Evolutionary conservation across 2,797 vertebrate genomes (phyloP).

Genomic region (Coregonus ussuriensis): DNA sequence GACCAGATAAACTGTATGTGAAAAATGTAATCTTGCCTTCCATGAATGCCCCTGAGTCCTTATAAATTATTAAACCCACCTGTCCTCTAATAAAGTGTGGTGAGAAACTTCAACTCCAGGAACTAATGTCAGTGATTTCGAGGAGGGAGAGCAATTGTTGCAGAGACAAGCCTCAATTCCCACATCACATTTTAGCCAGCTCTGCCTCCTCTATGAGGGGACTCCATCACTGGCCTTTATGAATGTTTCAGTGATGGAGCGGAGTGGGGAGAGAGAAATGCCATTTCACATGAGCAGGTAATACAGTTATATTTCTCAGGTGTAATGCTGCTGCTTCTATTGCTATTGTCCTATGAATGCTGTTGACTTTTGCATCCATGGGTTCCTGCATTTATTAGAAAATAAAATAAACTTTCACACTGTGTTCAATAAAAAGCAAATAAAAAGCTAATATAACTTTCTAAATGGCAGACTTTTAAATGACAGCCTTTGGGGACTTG

Average conservation of each 20-base stretch:
- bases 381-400: neutral
- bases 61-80: constrained; percentile 73
- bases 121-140: constrained; percentile 72
- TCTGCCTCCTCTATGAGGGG: constrained; percentile 51
- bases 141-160: constrained; percentile 40
- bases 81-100: constrained; percentile 57
- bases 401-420: neutral
- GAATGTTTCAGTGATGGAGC: constrained; percentile 54
- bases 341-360: neutral
- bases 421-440: neutral
- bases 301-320: constrained; percentile 34
- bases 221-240: constrained; percentile 67
- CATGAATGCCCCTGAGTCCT: constrained; percentile 67
- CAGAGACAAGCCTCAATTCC: constrained; percentile 48
- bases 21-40: constrained; percentile 73
- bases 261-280: constrained; percentile 32
- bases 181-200: constrained; percentile 43
- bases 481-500: constrained; percentile 17
- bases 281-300: constrained; percentile 53
- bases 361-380: constrained; percentile 7
- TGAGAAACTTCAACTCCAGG: constrained; percentile 58
- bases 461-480: constrained; percentile 28
- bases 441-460: neutral
- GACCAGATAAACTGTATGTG: constrained; percentile 92
- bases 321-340: neutral